Percentiles rank a stretch among this genome's conserved stretches.
Evolutionary conservation across 2,797 vertebrate genomes (phyloP).

Genomic region (Sebastes glaucus): DNA sequence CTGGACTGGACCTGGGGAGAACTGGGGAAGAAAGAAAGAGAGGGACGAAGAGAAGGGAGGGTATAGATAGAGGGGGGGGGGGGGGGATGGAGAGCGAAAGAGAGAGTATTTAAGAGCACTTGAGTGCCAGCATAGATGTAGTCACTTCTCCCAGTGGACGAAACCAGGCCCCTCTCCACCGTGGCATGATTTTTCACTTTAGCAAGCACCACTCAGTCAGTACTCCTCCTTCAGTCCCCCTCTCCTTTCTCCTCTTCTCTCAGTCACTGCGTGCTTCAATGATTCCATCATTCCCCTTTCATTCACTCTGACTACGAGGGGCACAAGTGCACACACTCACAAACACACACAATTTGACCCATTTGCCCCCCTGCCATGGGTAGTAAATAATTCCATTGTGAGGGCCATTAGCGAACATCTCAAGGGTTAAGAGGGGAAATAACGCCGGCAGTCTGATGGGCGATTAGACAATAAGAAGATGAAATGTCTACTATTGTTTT

Average conservation of each 20-base stretch:
- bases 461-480: slow-evolving; percentile 79
- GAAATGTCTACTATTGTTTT: slow-evolving; percentile 70
- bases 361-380: slow-evolving; percentile 70
- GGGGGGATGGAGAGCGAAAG: slow-evolving; percentile 34
- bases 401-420: slow-evolving; percentile 73
- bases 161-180: slow-evolving; percentile 81
- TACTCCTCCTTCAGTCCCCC: slow-evolving; percentile 49
- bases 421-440: slow-evolving; percentile 73
- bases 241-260: slow-evolving; percentile 48
- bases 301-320: slow-evolving; percentile 64
- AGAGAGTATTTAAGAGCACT: slow-evolving; percentile 89
- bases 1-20: slow-evolving; percentile 75
- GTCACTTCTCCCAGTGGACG: slow-evolving; percentile 89
- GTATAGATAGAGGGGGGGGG: slow-evolving; percentile 66
- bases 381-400: slow-evolving; percentile 82
- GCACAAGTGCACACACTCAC: slow-evolving; percentile 11
- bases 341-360: slow-evolving; percentile 67
- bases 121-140: slow-evolving; percentile 89
- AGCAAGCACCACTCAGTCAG: slow-evolving; percentile 71
- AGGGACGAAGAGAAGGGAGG: slow-evolving; percentile 47
- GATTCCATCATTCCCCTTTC: slow-evolving; percentile 80
- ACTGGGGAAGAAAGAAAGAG: slow-evolving; percentile 63
- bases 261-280: slow-evolving; percentile 81
- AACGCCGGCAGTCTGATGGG: slow-evolving; percentile 67
- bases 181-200: slow-evolving; percentile 94